Percentiles rank a stretch among this genome's conserved stretches.
These are phyloP conservation scores for Chroicocephalus ridibundus DNA, from an alignment of 2,113 vertebrate genomes.

Conservation along the genomic window DNA sequence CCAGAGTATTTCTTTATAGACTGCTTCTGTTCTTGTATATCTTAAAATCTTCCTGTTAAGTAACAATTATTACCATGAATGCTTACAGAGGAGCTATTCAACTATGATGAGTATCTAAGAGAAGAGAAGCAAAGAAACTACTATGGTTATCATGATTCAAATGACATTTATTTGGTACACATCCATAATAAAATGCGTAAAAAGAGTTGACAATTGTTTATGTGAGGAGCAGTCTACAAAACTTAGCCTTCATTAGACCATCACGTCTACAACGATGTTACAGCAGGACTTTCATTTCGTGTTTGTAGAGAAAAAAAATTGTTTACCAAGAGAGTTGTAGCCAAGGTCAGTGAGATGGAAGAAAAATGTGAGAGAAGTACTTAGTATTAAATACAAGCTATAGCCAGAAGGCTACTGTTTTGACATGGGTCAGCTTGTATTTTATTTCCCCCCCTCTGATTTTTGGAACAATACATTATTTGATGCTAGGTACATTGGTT, in stretches of 20 bases:
- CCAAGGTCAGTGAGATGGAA: not conserved
- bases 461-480: not conserved
- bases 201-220: not conserved
- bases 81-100: not conserved
- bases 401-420: not conserved
- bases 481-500: not conserved
- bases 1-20: not conserved
- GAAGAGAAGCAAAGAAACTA: not conserved
- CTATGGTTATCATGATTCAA: not conserved
- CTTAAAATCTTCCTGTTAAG: not conserved
- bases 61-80: not conserved
- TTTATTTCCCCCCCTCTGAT: not conserved
- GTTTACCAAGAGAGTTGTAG: not conserved
- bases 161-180: not conserved
- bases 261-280: not conserved
- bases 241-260: not conserved
- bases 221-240: not conserved
- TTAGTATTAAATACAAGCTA: not conserved
- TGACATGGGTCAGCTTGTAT: not conserved
- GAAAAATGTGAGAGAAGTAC: not conserved
- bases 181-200: not conserved
- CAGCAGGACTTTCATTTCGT: not conserved
- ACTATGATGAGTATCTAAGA: not conserved
- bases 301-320: not conserved
- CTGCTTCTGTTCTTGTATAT: not conserved